Evolutionary conservation across 2,888 invertebrate genomes (phyloP), one percentile per base, ranked within the genome.

Genomic region (Siphlonurus alternatus): DNA sequence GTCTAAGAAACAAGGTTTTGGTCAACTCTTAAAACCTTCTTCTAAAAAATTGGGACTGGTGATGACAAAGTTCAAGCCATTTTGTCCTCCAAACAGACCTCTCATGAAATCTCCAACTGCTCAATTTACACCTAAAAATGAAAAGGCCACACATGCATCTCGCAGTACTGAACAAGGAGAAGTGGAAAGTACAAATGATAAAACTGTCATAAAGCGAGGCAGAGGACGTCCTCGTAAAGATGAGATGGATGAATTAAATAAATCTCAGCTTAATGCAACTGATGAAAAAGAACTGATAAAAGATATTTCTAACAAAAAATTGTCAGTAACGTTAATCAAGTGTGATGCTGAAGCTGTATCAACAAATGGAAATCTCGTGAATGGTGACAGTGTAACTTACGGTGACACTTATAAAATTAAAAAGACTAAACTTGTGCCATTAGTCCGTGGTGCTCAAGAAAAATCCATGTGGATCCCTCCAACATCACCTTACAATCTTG

Each of bases 401-500:
- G 38, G 15, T 38, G 38, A 10, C 5, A 38, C 38, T 38, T 5
- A 38, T 5, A 38, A 38, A 38, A 5, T 15, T 38, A 10, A 10
- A 38, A 15, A 38, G 38, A 38, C n/a, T n/a, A n/a, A n/a, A n/a
- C n/a, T n/a, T n/a, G n/a, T n/a, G n/a, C n/a, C n/a, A n/a, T n/a
- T n/a, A n/a, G n/a, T n/a, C n/a, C n/a, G n/a, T n/a, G n/a, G n/a
- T n/a, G n/a, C n/a, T n/a, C n/a, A n/a, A n/a, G n/a, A n/a, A 56
- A 7, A 53, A 64, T 38, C 7, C 15, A 15, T 71, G 75, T 72
- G 72, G 72, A 69, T 70, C 24, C 72, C 72, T 5, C 72, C 72
- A n/a, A 68, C 70, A 60, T 79, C 79, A 15, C 79, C 79, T 1
- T 78, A 73, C 69, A 75, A 75, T 66, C 71, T 79, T 1, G 74